phyloP scores from a whole-genome alignment of 2,797 vertebrate species.

The Lepus townsendii region DNA sequence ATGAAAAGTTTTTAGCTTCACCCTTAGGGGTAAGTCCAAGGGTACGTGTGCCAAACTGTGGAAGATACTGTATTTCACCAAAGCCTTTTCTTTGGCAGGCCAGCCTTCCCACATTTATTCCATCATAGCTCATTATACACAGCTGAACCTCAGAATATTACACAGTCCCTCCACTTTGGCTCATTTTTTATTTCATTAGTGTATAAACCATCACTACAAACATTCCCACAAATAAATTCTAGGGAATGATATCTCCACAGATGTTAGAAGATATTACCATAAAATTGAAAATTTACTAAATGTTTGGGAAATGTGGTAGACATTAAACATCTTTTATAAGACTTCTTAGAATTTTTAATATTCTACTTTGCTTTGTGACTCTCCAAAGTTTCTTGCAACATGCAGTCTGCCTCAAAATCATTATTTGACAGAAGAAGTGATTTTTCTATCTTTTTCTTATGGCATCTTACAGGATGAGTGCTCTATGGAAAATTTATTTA shows the following conservation, averaged over 20 bases:
- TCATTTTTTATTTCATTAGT: constrained; percentile 50
- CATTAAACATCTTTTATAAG: constrained; percentile 47
- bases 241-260: constrained; percentile 36
- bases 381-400: constrained; percentile 38
- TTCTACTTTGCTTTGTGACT: constrained; percentile 57
- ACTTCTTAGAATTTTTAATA: constrained; percentile 63
- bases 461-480: neutral
- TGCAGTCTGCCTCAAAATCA: constrained; percentile 53
- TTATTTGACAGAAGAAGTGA: constrained; percentile 60
- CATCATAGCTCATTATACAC: neutral
- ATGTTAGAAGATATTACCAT: constrained; percentile 12
- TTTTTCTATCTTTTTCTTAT: neutral
- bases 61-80: neutral
- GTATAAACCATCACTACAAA: neutral
- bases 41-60: no score
- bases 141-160: constrained; percentile 29
- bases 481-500: constrained; percentile 47
- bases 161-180: neutral
- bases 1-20: no score
- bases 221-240: neutral
- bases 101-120: neutral
- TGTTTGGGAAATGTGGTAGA: constrained; percentile 51
- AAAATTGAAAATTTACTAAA: constrained; percentile 60
- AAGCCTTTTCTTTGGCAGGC: neutral
- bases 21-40: no score